These are phyloP conservation scores for Myzus persicae DNA, from an alignment of 1,140 invertebrate species.

Conservation along the genomic window DNA sequence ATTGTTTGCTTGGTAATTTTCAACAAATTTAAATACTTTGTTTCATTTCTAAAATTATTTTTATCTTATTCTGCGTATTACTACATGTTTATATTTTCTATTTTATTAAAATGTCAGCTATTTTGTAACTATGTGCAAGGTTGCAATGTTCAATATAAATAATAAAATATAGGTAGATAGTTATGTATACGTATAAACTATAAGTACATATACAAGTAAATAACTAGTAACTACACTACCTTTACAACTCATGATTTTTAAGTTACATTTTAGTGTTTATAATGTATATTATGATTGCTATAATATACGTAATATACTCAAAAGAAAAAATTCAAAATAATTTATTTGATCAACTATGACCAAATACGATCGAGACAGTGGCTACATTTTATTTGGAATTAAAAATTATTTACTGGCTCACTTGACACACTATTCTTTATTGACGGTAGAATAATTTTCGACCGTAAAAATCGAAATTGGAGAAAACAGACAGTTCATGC, in stretches of 20 bases:
- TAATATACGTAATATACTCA: background rate
- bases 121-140: background rate
- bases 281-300: background rate
- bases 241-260: too few species aligned
- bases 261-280: too few species aligned
- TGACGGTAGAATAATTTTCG: conserved; percentile 23
- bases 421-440: background rate
- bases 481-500: conserved; percentile 18
- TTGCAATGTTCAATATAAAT: background rate
- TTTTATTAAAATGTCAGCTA: background rate
- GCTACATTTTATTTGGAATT: background rate
- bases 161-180: too few species aligned
- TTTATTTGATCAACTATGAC: background rate
- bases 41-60: background rate
- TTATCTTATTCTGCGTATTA: background rate
- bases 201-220: too few species aligned
- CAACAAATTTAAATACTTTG: background rate
- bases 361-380: background rate
- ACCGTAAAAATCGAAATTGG: background rate
- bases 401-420: background rate
- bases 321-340: background rate
- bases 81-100: background rate
- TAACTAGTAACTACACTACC: too few species aligned
- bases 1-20: background rate
- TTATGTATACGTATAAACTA: too few species aligned